Evolutionary conservation across 2,113 vertebrate genomes (phyloP).

Genomic region (Syrrhaptes paradoxus): DNA sequence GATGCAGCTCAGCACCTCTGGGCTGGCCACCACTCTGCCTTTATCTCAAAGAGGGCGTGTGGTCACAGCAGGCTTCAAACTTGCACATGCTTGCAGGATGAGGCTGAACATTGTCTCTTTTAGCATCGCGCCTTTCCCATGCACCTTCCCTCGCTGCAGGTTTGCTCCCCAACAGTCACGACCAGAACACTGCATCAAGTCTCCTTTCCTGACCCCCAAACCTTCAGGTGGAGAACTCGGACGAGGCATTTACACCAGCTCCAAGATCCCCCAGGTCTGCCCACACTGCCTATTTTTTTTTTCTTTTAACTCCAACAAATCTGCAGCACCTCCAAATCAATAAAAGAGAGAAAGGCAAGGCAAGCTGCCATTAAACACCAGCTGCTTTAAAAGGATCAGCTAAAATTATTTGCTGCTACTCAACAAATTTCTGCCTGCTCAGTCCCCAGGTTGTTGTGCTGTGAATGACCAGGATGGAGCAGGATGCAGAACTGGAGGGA

Average conservation of each 20-base stretch:
- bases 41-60: neutral
- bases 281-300: neutral
- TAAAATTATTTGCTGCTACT: constrained; percentile 3
- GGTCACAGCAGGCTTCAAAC: neutral
- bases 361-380: neutral
- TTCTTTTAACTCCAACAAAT: neutral
- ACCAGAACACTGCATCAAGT: neutral
- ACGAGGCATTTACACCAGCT: neutral
- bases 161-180: neutral
- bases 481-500: neutral
- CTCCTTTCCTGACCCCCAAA: neutral
- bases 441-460: neutral
- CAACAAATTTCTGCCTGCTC: neutral
- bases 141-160: neutral
- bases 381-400: neutral
- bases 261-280: neutral
- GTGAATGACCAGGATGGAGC: neutral
- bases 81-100: neutral
- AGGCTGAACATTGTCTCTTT: neutral
- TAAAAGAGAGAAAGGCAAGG: neutral
- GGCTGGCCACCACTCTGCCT: neutral
- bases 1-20: neutral
- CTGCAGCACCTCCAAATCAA: neutral
- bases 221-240: neutral
- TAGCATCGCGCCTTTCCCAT: neutral